These are phyloP conservation scores for Epizoanthus stellaris DNA, from an alignment of 92 coral and sea anemone genomes.

Conservation along the genomic window DNA sequence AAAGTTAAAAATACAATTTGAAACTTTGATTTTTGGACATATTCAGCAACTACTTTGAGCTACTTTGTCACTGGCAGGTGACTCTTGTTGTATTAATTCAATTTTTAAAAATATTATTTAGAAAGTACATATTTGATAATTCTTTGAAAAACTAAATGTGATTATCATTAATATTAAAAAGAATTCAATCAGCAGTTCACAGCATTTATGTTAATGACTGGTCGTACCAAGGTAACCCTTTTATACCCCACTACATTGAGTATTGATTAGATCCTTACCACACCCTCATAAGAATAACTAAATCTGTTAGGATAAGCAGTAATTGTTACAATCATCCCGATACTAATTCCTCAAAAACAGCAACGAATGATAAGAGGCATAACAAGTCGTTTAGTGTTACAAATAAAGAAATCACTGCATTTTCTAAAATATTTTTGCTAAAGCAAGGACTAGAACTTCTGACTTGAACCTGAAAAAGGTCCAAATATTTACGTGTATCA, in stretches of 20 bases:
- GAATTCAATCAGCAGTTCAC: slow-evolving; percentile 4
- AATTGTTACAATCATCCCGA: slow-evolving; percentile 18
- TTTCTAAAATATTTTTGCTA: not conserved
- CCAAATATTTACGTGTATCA: slow-evolving; percentile 24
- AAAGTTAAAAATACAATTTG: too few species aligned
- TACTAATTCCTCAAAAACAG: too few species aligned
- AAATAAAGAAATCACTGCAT: slow-evolving; percentile 14
- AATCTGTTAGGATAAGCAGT: slow-evolving; percentile 25
- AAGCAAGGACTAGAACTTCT: slow-evolving; percentile 24
- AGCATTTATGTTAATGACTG: too few species aligned
- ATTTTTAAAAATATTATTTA: too few species aligned
- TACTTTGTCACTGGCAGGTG: too few species aligned
- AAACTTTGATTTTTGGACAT: too few species aligned
- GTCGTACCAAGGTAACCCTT: slow-evolving; percentile 7
- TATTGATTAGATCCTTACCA: slow-evolving; percentile 15
- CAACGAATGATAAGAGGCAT: too few species aligned
- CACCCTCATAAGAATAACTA: slow-evolving; percentile 20
- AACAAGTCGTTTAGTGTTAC: slow-evolving; percentile 22
- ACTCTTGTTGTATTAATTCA: too few species aligned
- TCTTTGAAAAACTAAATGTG: too few species aligned
- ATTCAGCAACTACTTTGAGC: too few species aligned
- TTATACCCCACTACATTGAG: slow-evolving; percentile 26
- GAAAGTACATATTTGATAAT: too few species aligned
- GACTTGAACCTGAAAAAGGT: slow-evolving; percentile 17
- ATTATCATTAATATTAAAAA: not conserved